Evolutionary conservation across 1,140 invertebrate genomes (phyloP).

Genomic region (Vanessa tameamea): DNA sequence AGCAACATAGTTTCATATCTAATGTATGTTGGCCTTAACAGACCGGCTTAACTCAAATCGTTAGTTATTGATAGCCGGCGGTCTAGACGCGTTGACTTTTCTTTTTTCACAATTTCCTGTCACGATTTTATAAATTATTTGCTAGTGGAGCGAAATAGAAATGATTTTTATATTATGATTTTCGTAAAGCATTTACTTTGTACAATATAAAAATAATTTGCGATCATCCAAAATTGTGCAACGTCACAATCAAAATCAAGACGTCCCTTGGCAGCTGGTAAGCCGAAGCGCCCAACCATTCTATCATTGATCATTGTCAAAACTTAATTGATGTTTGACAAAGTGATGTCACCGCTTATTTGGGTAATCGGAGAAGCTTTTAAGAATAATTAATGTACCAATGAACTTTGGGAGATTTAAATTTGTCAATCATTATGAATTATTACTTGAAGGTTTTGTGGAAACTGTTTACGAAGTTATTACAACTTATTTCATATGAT

Average conservation of each 20-base stretch:
- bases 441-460: constrained; percentile 25
- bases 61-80: constrained; percentile 63
- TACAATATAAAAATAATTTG: neutral
- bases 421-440: constrained; percentile 49
- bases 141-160: constrained; percentile 39
- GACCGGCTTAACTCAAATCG: constrained; percentile 40
- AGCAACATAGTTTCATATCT: neutral
- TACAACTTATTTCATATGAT: neutral
- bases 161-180: constrained; percentile 1
- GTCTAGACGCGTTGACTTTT: constrained; percentile 67
- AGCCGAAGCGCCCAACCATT: constrained; percentile 34
- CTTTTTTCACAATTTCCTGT: constrained; percentile 59
- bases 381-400: constrained; percentile 73
- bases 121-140: constrained; percentile 69
- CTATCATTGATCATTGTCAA: constrained; percentile 74
- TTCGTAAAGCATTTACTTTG: neutral
- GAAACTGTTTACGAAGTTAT: constrained; percentile 11
- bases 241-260: constrained; percentile 30
- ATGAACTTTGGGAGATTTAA: constrained; percentile 53
- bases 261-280: constrained; percentile 24
- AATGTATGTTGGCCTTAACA: constrained; percentile 13
- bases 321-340: constrained; percentile 76
- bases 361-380: constrained; percentile 69
- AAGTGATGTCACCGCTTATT: constrained; percentile 68
- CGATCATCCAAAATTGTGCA: constrained; percentile 18